These are phyloP conservation scores for Gryllus longicercus DNA, from an alignment of 2,888 invertebrate species.

Conservation along the genomic window DNA sequence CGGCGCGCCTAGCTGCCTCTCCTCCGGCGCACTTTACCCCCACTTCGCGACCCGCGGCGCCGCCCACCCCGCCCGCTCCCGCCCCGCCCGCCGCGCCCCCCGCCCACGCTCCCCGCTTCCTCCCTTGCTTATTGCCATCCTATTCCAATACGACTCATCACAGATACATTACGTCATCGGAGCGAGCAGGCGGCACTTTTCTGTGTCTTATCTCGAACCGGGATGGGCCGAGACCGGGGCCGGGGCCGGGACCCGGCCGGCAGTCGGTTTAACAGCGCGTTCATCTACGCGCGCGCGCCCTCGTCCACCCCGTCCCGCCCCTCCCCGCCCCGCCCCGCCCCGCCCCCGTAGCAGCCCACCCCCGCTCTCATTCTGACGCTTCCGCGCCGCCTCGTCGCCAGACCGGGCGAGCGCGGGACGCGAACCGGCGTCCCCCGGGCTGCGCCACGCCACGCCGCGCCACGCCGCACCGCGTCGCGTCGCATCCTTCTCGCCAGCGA, in stretches of 20 bases:
- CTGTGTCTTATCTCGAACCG: neutral
- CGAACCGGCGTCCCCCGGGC: neutral
- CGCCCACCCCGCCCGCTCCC: neutral
- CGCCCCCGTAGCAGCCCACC: neutral
- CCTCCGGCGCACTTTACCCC: neutral
- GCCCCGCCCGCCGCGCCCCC: neutral
- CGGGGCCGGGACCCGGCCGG: neutral
- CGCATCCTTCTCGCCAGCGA: too few relatives aligned
- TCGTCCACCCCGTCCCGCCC: neutral
- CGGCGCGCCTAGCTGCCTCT: neutral
- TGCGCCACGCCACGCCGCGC: too few relatives aligned
- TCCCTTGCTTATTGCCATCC: neutral
- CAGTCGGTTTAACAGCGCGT: neutral
- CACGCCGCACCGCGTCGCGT: too few relatives aligned
- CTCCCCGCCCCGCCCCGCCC: neutral
- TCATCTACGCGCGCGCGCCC: neutral
- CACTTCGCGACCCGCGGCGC: neutral
- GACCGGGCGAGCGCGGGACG: neutral
- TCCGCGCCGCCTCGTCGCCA: neutral
- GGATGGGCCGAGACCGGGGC: neutral
- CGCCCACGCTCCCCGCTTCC: neutral
- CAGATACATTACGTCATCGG: neutral
- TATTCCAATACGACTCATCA: neutral
- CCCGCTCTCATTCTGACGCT: neutral
- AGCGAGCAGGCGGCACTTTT: neutral